These are phyloP conservation scores for Labia minor DNA, from an alignment of 2,888 invertebrate species.

Conservation along the genomic window DNA sequence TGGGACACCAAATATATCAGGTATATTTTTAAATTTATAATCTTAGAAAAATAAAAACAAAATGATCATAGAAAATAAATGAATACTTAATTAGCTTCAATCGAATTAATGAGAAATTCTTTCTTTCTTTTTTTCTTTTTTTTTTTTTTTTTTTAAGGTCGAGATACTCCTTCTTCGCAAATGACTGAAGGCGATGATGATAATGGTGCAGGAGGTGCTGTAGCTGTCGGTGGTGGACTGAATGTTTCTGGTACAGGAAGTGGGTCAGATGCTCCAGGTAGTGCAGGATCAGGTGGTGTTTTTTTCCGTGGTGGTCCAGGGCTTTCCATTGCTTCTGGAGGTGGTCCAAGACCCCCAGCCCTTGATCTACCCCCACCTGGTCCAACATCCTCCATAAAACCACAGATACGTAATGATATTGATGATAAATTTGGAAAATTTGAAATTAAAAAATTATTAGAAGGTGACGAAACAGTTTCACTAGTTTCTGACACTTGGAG, in stretches of 20 bases:
- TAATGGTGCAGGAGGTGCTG: constrained; percentile 37
- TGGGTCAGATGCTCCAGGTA: neutral
- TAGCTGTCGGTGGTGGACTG: neutral
- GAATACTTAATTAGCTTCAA: no score
- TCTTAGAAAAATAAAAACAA: neutral
- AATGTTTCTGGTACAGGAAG: neutral
- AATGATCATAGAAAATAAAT: no score
- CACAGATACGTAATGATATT: constrained; percentile 81
- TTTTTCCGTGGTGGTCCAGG: constrained; percentile 21
- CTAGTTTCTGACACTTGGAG: constrained; percentile 98
- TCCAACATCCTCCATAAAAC: constrained; percentile 45
- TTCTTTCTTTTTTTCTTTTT: neutral
- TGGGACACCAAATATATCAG: constrained; percentile 91
- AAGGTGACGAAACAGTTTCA: constrained; percentile 87
- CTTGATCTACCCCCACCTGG: constrained; percentile 34
- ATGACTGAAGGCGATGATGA: constrained; percentile 65
- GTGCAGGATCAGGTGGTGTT: neutral
- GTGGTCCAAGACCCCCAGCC: constrained; percentile 33
- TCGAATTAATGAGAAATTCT: no score
- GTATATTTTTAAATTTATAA: no score
- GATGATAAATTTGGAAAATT: constrained; percentile 98
- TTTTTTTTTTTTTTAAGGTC: constrained; percentile 47
- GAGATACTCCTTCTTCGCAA: constrained; percentile 93
- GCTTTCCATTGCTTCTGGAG: constrained; percentile 26
- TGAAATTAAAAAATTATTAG: constrained; percentile 66